A percentile compares a stretch with the other conserved stretches of the same genome.
Evolutionary conservation across 2,797 vertebrate genomes (phyloP).

Genomic region (Setipinna tenuifilis): DNA sequence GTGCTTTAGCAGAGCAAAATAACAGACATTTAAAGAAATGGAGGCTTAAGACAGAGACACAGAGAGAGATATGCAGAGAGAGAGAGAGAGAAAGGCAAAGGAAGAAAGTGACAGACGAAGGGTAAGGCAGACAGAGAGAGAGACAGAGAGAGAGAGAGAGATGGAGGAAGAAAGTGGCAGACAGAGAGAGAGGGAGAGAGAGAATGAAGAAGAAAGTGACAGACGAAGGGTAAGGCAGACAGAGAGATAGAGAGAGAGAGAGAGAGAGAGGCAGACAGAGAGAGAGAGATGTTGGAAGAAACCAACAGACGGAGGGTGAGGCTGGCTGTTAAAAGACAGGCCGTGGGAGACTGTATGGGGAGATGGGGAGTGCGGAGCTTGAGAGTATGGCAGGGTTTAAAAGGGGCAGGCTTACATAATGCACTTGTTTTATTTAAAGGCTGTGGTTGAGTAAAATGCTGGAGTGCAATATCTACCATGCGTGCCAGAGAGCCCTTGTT

Average conservation of each 20-base stretch:
- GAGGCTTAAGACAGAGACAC: neutral
- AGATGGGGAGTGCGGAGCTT: neutral
- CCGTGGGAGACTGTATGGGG: neutral
- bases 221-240: neutral
- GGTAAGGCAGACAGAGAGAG: slow-evolving; percentile 18
- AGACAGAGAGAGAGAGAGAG: slow-evolving; percentile 17
- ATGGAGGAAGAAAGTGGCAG: no score
- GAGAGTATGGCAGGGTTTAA: neutral
- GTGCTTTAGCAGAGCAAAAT: neutral
- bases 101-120: no score
- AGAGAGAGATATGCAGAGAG: slow-evolving; percentile 16
- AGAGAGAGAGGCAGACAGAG: slow-evolving; percentile 16
- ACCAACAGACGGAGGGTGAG: neutral
- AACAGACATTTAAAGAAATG: neutral
- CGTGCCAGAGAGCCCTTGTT: neutral
- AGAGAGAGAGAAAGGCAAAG: slow-evolving; percentile 13
- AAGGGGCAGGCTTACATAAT: slow-evolving; percentile 35
- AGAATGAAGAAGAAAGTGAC: neutral
- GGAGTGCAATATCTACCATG: neutral
- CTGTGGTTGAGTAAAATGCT: slow-evolving; percentile 11
- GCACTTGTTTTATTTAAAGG: slow-evolving; percentile 46
- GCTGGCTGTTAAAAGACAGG: neutral
- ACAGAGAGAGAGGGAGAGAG: neutral
- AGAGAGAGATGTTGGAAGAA: slow-evolving; percentile 23
- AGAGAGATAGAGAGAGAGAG: neutral